Evolutionary conservation across 1,140 invertebrate species (phyloP).

Genomic region (Procambarus clarkii): DNA sequence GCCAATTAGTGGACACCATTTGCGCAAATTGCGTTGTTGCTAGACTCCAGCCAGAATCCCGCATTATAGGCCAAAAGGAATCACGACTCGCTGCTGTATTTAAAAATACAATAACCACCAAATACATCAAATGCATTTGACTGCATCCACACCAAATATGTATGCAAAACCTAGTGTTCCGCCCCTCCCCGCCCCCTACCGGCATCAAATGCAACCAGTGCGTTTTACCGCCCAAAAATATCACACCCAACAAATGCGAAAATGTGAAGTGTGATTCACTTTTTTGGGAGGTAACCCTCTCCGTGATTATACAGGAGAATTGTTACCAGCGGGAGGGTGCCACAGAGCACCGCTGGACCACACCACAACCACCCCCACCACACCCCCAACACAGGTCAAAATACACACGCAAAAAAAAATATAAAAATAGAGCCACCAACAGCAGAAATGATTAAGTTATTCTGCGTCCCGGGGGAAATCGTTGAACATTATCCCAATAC

Average conservation of each 20-base stretch:
- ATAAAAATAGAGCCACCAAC: background rate
- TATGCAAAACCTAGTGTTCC: no score
- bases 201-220: background rate
- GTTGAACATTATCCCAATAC: constrained; percentile 43
- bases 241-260: constrained; percentile 3
- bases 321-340: background rate
- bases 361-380: background rate
- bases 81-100: no score
- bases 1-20: no score
- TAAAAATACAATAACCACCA: no score
- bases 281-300: background rate
- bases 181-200: no score
- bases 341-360: background rate
- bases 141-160: no score
- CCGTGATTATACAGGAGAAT: background rate
- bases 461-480: constrained; percentile 24
- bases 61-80: no score
- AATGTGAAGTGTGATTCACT: constrained; percentile 14
- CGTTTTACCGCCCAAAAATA: background rate
- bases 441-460: constrained; percentile 44
- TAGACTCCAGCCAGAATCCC: no score
- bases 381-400: background rate
- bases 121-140: no score
- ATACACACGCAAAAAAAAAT: background rate
- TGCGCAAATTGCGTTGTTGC: no score